Evolutionary conservation across 1,140 invertebrate genomes (phyloP).

Genomic region (Drosophila pectinifera): DNA sequence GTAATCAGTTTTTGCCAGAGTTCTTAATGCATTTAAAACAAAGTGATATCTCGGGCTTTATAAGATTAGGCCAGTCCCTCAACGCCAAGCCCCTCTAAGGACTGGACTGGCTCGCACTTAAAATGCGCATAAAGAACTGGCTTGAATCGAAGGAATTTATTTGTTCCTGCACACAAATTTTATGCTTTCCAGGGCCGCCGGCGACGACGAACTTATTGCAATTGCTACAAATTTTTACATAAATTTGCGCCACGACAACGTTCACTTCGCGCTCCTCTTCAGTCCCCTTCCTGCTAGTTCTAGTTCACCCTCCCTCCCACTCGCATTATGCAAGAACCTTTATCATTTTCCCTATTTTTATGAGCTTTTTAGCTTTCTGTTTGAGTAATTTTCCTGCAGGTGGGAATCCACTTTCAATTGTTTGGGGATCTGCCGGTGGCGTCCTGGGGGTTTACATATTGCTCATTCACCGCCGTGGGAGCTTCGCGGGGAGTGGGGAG

Average conservation of each 20-base stretch:
- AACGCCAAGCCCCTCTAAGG: neutral
- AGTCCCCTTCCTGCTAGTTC: neutral
- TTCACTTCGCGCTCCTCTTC: neutral
- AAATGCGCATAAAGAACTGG: constrained; percentile 63
- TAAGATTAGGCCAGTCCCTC: neutral
- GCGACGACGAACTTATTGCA: constrained; percentile 69
- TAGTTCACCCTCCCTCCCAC: constrained; percentile 20
- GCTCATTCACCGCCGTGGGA: constrained; percentile 57
- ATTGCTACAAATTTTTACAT: constrained; percentile 81
- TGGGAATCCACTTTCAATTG: constrained; percentile 83
- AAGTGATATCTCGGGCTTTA: constrained; percentile 37
- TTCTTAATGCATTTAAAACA: constrained; percentile 74
- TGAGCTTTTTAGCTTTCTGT: constrained; percentile 64
- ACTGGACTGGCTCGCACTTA: constrained; percentile 21
- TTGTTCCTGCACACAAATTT: constrained; percentile 65
- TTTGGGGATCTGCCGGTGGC: constrained; percentile 68
- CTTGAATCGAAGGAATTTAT: constrained; percentile 57
- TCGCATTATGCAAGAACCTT: constrained; percentile 64
- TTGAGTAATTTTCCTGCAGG: constrained; percentile 58
- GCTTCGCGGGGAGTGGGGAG: constrained; percentile 4
- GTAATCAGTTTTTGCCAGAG: constrained; percentile 70
- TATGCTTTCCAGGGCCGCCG: constrained; percentile 26
- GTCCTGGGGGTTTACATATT: constrained; percentile 75
- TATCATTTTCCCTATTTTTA: constrained; percentile 66
- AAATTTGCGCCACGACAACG: constrained; percentile 73